phyloP scores from a whole-genome alignment of 2,797 vertebrate species.

The Eptatretus atami region DNA sequence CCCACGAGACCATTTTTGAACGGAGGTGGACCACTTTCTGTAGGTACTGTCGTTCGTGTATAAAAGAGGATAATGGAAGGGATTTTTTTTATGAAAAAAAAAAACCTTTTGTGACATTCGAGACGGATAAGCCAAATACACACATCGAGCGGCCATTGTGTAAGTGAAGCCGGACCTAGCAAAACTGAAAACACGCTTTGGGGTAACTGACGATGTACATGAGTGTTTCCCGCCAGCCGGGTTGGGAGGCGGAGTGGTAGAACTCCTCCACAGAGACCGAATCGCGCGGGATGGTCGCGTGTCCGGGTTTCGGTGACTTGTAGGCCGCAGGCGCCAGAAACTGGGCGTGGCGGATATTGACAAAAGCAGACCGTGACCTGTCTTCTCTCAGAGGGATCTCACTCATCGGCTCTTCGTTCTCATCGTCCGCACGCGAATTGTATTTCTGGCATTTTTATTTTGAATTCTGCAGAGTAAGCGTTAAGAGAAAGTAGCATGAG shows the following conservation, averaged over 20 bases:
- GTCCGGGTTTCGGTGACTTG: conserved; percentile 68
- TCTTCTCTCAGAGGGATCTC: conserved; percentile 98
- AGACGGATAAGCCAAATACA: no score
- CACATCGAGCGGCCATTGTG: no score
- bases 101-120: no score
- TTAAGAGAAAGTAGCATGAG: no score
- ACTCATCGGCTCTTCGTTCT: conserved; percentile 85
- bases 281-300: conserved; percentile 93
- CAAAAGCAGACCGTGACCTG: conserved; percentile 61
- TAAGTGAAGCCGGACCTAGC: no score
- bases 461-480: no score
- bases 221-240: conserved; percentile 69
- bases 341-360: conserved; percentile 72
- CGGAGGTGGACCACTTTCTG: no score
- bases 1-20: no score
- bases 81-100: no score
- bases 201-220: conserved; percentile 93
- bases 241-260: conserved; percentile 67
- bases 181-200: conserved; percentile 35
- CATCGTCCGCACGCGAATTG: conserved; percentile 88
- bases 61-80: no score
- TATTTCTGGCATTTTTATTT: conserved; percentile 51
- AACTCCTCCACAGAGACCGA: conserved; percentile 59
- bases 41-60: no score
- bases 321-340: conserved; percentile 73